Conservation (phyloP, 2,113 vertebrate genomes). For the Larimichthys polyactis region DNA sequence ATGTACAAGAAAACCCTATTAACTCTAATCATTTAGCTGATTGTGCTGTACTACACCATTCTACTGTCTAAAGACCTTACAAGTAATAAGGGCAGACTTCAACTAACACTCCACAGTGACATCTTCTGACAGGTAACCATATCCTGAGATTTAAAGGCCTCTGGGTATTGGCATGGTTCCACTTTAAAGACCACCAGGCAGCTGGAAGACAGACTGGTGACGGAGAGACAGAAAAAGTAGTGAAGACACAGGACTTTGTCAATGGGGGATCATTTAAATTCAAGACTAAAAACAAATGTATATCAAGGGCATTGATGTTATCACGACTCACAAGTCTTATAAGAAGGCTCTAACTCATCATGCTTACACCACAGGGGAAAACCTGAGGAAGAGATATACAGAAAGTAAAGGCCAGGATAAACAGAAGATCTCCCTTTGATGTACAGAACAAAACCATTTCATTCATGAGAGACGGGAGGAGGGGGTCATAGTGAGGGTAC, state of each 20-base stretch:
- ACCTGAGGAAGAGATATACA: constrained; percentile 19
- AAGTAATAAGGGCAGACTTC: constrained; percentile 29
- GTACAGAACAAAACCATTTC: constrained; percentile 52
- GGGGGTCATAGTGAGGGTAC: constrained; percentile 51
- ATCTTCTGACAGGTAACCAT: constrained; percentile 23
- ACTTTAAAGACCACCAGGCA: constrained; percentile 37
- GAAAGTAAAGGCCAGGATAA: constrained; percentile 51
- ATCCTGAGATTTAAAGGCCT: constrained; percentile 9
- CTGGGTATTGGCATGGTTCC: background rate
- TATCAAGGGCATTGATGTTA: constrained; percentile 33
- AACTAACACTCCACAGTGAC: constrained; percentile 1
- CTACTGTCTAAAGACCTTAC: background rate
- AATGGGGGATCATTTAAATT: constrained; percentile 4
- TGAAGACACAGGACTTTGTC: constrained; percentile 3
- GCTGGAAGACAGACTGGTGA: constrained; percentile 12
- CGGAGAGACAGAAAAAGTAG: background rate
- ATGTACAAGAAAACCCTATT: constrained; percentile 32
- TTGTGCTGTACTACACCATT: background rate
- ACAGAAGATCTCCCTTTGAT: constrained; percentile 60
- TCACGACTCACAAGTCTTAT: constrained; percentile 9
- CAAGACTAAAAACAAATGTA: constrained; percentile 27
- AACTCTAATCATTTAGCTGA: constrained; percentile 40
- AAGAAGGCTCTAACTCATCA: constrained; percentile 17
- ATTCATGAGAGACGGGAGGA: constrained; percentile 55
- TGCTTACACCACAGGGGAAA: constrained; percentile 23